A percentile compares a stretch with the other conserved stretches of the same genome.
These are phyloP conservation scores for Hyles euphorbiae DNA, from an alignment of 1,140 invertebrate genomes.

Conservation along the genomic window DNA sequence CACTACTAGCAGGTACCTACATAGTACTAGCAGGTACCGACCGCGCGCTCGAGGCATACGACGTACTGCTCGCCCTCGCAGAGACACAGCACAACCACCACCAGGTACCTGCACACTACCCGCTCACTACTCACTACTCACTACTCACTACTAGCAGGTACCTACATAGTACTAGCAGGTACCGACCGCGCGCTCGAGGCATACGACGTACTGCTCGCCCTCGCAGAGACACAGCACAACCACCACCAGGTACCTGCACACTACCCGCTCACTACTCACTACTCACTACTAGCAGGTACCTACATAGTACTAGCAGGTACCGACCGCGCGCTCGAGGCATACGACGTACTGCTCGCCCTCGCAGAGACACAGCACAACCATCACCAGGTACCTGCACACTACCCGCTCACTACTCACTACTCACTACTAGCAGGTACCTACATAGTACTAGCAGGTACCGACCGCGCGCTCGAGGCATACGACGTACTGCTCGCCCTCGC, in stretches of 20 bases:
- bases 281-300: too few species aligned
- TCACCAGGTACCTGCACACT: background rate
- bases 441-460: constrained; percentile 67
- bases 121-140: too few species aligned
- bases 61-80: constrained; percentile 83
- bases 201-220: constrained; percentile 85
- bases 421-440: too few species aligned
- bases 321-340: constrained; percentile 85
- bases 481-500: constrained; percentile 85
- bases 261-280: too few species aligned
- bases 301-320: constrained; percentile 37
- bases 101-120: background rate
- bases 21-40: constrained; percentile 77
- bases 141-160: too few species aligned
- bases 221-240: constrained; percentile 76
- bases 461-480: constrained; percentile 86
- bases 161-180: too few species aligned
- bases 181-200: constrained; percentile 86
- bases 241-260: background rate
- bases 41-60: constrained; percentile 85
- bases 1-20: too few species aligned
- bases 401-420: too few species aligned
- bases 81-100: constrained; percentile 62
- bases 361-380: constrained; percentile 72
- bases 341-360: constrained; percentile 85